Conservation (phyloP, 2,113 vertebrate genomes). For the Piprites chloris region DNA sequence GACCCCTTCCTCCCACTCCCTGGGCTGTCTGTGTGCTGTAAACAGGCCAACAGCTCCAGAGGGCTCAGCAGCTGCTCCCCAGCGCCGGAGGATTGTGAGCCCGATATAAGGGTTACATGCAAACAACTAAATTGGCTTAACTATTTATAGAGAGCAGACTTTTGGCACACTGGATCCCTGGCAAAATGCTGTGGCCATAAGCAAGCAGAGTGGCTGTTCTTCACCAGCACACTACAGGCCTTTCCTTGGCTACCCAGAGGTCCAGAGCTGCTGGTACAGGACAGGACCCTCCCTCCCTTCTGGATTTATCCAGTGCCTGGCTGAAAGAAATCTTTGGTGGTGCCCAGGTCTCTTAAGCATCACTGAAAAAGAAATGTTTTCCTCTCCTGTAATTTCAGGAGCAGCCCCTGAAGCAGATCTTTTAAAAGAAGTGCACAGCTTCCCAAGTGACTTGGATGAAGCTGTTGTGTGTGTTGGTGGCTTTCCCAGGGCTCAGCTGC, state of each 20-base stretch:
- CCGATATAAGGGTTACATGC: slow-evolving; percentile 10
- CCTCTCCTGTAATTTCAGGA: neutral
- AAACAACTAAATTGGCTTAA: slow-evolving; percentile 32
- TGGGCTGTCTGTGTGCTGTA: neutral
- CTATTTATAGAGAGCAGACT: slow-evolving; percentile 9
- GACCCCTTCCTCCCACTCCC: neutral
- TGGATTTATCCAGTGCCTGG: neutral
- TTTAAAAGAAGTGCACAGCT: neutral
- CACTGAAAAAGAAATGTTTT: neutral
- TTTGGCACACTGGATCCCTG: neutral
- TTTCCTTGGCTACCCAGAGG: neutral
- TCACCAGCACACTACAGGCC: neutral
- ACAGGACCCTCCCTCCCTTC: neutral
- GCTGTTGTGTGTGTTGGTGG: neutral
- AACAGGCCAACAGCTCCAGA: neutral
- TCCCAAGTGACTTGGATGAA: neutral
- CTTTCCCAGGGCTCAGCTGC: neutral
- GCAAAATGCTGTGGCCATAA: neutral
- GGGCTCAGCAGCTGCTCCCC: neutral
- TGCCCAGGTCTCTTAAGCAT: neutral
- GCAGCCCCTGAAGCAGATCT: neutral
- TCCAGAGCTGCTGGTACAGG: neutral
- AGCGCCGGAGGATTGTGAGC: neutral
- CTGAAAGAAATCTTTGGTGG: neutral
- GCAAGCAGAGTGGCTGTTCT: neutral